phyloP scores from a whole-genome alignment of 92 coral and sea anemone species.

The Epizoanthus fatuus region DNA sequence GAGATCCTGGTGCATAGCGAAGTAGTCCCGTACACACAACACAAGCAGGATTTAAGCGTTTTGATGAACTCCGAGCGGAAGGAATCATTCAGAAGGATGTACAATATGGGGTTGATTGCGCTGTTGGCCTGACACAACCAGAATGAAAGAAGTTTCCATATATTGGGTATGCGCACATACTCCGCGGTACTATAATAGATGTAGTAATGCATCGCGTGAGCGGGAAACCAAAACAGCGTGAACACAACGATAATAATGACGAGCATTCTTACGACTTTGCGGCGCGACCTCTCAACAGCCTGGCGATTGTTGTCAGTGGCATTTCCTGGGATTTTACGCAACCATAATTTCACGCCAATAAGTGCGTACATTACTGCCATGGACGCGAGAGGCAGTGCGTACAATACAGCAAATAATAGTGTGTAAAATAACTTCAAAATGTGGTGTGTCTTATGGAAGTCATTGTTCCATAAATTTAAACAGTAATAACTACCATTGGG shows the following conservation, averaged over 20 bases:
- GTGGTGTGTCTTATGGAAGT: not conserved
- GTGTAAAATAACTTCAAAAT: conserved; percentile 44
- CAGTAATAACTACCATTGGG: not conserved
- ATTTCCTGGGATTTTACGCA: conserved; percentile 63
- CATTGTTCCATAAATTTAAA: conserved; percentile 13
- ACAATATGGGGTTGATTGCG: conserved; percentile 62
- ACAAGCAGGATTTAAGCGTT: conserved; percentile 11
- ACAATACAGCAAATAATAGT: conserved; percentile 24
- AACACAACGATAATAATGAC: conserved; percentile 39
- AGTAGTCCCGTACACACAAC: not conserved
- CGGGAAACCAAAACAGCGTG: conserved; percentile 68
- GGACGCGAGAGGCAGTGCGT: conserved; percentile 37
- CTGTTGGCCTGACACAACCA: conserved; percentile 65
- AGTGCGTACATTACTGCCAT: conserved; percentile 14
- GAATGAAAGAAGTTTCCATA: not conserved
- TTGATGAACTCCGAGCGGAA: conserved; percentile 36
- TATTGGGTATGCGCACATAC: not conserved
- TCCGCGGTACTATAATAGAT: conserved; percentile 15
- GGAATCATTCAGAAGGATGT: conserved; percentile 29
- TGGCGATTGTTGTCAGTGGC: conserved; percentile 46
- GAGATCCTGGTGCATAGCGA: conserved; percentile 16
- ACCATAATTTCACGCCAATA: conserved; percentile 61
- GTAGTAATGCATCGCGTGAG: conserved; percentile 51
- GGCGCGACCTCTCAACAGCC: conserved; percentile 28
- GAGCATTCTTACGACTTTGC: conserved; percentile 48